These are phyloP conservation scores for Oncopeltus fasciatus DNA, from an alignment of 1,140 invertebrate species.

Conservation along the genomic window DNA sequence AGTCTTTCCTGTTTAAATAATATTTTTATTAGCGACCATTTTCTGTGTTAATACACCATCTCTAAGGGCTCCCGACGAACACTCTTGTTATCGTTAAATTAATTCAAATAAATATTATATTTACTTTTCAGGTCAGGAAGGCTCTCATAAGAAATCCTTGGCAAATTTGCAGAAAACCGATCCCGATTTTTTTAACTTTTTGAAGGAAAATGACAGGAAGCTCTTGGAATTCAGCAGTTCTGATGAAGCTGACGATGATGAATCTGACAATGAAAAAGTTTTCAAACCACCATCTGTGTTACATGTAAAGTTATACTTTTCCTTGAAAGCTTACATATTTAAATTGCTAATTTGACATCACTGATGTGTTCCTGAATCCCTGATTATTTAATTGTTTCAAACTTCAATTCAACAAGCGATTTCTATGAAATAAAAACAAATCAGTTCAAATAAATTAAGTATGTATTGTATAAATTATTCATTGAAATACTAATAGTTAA, in stretches of 20 bases:
- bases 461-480: no score
- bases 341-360: no score
- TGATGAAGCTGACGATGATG: slow-evolving; percentile 30
- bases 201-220: slow-evolving; percentile 74
- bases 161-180: slow-evolving; percentile 55
- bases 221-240: slow-evolving; percentile 59
- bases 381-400: no score
- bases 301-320: slow-evolving; percentile 13
- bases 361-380: no score
- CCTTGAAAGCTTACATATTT: no score
- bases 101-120: neutral
- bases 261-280: slow-evolving; percentile 30
- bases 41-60: neutral
- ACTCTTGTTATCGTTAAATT: neutral
- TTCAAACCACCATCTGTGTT: slow-evolving; percentile 36
- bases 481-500: no score
- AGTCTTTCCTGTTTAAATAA: neutral
- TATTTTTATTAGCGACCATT: neutral
- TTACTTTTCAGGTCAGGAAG: neutral
- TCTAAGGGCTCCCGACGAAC: neutral
- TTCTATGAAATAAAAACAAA: no score
- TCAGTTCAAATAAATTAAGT: no score
- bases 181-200: slow-evolving; percentile 74
- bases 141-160: slow-evolving; percentile 29
- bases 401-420: no score